A percentile compares a stretch with the other conserved stretches of the same genome.
These are phyloP conservation scores for Artemia sinica DNA, from an alignment of 2,888 invertebrate genomes.

Conservation along the genomic window DNA sequence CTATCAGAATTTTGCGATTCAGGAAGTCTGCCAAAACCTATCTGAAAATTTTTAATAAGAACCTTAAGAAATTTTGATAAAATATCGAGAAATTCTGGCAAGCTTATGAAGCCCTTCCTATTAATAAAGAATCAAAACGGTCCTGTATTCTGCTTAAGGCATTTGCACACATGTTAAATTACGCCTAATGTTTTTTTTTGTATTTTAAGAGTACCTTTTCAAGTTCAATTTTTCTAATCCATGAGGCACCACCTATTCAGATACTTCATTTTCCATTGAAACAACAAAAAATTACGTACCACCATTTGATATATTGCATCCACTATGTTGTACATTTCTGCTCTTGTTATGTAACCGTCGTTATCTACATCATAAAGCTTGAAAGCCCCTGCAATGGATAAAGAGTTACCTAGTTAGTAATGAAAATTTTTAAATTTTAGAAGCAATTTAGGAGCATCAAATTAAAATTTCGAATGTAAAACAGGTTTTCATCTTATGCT, in stretches of 20 bases:
- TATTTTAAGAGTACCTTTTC: no score
- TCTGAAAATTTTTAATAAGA: neutral
- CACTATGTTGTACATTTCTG: slow-evolving; percentile 92
- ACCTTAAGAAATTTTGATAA: neutral
- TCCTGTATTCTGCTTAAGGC: neutral
- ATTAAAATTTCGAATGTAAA: no score
- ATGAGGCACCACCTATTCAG: neutral
- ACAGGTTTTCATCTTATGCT: no score
- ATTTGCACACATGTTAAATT: neutral
- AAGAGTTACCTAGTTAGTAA: no score
- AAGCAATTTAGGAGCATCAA: no score
- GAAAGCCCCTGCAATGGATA: slow-evolving; percentile 63
- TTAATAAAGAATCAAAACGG: no score
- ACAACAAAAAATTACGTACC: slow-evolving; percentile 44
- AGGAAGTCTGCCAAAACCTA: neutral
- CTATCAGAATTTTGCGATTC: neutral
- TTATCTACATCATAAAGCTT: slow-evolving; percentile 87
- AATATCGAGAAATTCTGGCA: neutral
- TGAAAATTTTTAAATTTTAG: no score
- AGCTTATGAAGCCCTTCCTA: neutral
- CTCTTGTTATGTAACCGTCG: slow-evolving; percentile 83
- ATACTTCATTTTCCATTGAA: neutral
- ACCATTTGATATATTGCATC: slow-evolving; percentile 97
- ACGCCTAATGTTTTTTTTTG: neutral
- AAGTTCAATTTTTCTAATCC: neutral